A percentile compares a stretch with the other conserved stretches of the same genome.
phyloP scores from a whole-genome alignment of 2,113 vertebrate species.

The Periophthalmodon schlosseri region DNA sequence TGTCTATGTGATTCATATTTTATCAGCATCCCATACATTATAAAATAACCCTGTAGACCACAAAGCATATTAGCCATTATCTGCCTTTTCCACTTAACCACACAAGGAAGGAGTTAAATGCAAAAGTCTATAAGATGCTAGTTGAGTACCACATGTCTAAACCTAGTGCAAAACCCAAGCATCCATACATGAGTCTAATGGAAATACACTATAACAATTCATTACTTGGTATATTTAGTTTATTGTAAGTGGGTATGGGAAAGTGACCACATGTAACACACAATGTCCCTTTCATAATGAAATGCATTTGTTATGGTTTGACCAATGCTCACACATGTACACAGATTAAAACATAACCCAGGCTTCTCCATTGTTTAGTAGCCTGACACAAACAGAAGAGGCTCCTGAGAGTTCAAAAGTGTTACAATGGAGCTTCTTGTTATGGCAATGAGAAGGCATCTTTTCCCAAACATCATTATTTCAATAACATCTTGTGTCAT shows the following conservation, averaged over 20 bases:
- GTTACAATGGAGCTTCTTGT: conserved; percentile 32
- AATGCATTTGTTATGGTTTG: conserved; percentile 32
- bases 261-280: conserved; percentile 48
- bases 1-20: conserved; percentile 12
- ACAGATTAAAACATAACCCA: conserved; percentile 35
- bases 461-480: conserved; percentile 17
- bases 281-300: conserved; percentile 43
- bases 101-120: not conserved
- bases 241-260: conserved; percentile 52
- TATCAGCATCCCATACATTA: not conserved
- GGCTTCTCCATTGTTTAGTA: conserved; percentile 26
- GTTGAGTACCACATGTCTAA: not conserved
- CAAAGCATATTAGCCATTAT: not conserved
- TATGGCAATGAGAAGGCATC: conserved; percentile 18
- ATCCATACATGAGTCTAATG: not conserved
- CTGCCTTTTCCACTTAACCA: not conserved
- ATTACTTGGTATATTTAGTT: conserved; percentile 64
- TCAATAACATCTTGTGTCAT: conserved; percentile 24
- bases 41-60: not conserved
- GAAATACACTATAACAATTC: conserved; percentile 43
- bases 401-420: conserved; percentile 35
- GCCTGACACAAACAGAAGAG: conserved; percentile 39
- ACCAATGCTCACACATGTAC: not conserved
- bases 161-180: not conserved
- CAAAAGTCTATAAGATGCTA: no score